phyloP scores from a whole-genome alignment of 30 jellyfish, hydroid and myxozoan species.

The Pseudorhiza aurosa region DNA sequence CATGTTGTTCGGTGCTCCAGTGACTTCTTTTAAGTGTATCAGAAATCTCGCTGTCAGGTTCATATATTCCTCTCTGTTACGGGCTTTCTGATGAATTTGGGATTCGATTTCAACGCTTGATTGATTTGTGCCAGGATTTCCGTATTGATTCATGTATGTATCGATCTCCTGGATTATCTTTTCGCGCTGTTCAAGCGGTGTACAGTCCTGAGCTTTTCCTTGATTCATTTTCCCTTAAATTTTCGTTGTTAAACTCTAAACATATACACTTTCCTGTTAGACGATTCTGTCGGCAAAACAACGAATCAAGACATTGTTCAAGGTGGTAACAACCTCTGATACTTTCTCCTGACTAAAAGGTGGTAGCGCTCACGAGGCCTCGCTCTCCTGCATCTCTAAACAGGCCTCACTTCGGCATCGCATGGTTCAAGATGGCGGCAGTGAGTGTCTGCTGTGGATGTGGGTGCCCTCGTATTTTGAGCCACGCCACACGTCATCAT shows the following conservation, averaged over 20 bases:
- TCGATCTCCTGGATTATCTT: slow-evolving; percentile 38
- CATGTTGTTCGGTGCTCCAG: slow-evolving; percentile 48
- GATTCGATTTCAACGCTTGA: slow-evolving; percentile 47
- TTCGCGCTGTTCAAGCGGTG: slow-evolving; percentile 28
- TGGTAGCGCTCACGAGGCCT: background rate
- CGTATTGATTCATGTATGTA: slow-evolving; percentile 20
- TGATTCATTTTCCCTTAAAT: slow-evolving; percentile 23
- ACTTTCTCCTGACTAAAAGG: too few relatives aligned
- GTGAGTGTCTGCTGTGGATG: slow-evolving; percentile 45
- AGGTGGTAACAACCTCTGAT: too few relatives aligned
- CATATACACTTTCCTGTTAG: too few relatives aligned
- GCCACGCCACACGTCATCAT: slow-evolving; percentile 7
- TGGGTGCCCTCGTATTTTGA: slow-evolving; percentile 16
- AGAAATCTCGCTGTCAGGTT: slow-evolving; percentile 47
- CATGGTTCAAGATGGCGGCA: slow-evolving; percentile 50
- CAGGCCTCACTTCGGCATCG: background rate
- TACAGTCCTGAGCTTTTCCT: slow-evolving; percentile 26
- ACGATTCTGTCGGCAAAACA: too few relatives aligned
- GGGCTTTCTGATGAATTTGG: slow-evolving; percentile 49
- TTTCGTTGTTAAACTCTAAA: too few relatives aligned
- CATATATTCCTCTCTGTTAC: slow-evolving; percentile 58
- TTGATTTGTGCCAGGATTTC: slow-evolving; percentile 3
- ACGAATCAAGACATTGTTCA: too few relatives aligned
- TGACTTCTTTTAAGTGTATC: slow-evolving; percentile 54
- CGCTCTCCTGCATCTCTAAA: background rate